Percentiles rank a stretch among this genome's conserved stretches.
Conservation (phyloP, 2,797 vertebrate species). For the Chaetodon trifasciatus region DNA sequence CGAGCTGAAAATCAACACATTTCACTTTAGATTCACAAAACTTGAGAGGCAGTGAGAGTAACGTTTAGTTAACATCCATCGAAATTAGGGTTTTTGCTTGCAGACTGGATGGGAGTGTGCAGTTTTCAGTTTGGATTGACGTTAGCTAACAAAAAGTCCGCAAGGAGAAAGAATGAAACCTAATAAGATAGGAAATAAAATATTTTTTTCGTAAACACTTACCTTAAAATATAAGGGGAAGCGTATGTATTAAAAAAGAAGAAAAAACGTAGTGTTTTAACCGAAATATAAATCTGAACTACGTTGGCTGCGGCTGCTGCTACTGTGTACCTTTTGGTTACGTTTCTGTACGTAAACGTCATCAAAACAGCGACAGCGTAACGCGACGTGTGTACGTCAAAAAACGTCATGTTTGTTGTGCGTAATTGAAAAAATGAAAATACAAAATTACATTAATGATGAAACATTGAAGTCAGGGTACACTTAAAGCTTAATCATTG, state of each 20-base stretch:
- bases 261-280: neutral
- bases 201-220: rapidly evolving
- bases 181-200: rapidly evolving
- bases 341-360: constrained; percentile 23
- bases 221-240: constrained; percentile 21
- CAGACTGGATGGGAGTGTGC: rapidly evolving
- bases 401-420: neutral
- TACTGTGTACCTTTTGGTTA: neutral
- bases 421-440: neutral
- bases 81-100: neutral
- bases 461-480: neutral
- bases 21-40: neutral
- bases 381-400: constrained; percentile 1
- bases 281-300: neutral
- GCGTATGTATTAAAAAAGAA: neutral
- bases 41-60: rapidly evolving
- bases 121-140: neutral
- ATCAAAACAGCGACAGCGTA: constrained; percentile 16
- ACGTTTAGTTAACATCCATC: rapidly evolving
- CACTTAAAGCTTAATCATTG: neutral
- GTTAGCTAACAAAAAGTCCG: constrained; percentile 1
- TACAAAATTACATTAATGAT: neutral
- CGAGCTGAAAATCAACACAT: constrained; percentile 22
- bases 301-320: too few species aligned
- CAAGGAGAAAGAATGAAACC: neutral